Percentiles rank a stretch among this genome's conserved stretches.
These are phyloP conservation scores for Beaufortia kweichowensis DNA, from an alignment of 2,113 vertebrate genomes.

Conservation along the genomic window DNA sequence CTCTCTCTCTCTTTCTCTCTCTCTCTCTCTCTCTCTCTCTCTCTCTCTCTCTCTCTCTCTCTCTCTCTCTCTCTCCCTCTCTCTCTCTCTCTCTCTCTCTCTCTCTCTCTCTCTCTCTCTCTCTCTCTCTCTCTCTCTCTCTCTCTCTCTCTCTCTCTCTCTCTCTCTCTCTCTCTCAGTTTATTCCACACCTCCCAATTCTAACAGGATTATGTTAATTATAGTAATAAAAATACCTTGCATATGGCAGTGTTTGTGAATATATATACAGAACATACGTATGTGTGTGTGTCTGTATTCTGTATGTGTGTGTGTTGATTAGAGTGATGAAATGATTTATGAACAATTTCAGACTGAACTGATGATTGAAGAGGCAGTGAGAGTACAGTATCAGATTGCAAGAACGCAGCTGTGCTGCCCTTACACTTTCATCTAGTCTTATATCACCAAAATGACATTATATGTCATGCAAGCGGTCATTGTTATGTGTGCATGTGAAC, in stretches of 20 bases:
- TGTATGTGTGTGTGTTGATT: constrained; percentile 43
- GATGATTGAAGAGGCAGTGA: constrained; percentile 30
- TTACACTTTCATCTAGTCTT: neutral
- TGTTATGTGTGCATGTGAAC: neutral
- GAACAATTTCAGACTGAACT: constrained; percentile 23
- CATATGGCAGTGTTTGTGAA: constrained; percentile 7
- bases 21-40: too few species aligned
- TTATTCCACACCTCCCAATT: constrained; percentile 44
- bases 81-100: too few species aligned
- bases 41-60: too few species aligned
- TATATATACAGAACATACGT: neutral
- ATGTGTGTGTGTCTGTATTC: neutral
- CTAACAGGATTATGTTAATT: constrained; percentile 45
- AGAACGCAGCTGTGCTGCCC: constrained; percentile 1
- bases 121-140: too few species aligned
- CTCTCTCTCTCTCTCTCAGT: neutral
- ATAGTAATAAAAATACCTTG: constrained; percentile 34
- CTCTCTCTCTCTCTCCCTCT: neutral
- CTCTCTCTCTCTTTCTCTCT: too few species aligned
- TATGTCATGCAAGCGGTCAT: too few species aligned
- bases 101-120: too few species aligned
- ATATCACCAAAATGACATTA: neutral
- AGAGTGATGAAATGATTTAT: constrained; percentile 52
- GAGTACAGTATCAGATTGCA: constrained; percentile 35
- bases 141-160: neutral